Evolutionary conservation across 2,113 vertebrate genomes (phyloP), one percentile per base, ranked within the genome.

Genomic region (Abramis brama): DNA sequence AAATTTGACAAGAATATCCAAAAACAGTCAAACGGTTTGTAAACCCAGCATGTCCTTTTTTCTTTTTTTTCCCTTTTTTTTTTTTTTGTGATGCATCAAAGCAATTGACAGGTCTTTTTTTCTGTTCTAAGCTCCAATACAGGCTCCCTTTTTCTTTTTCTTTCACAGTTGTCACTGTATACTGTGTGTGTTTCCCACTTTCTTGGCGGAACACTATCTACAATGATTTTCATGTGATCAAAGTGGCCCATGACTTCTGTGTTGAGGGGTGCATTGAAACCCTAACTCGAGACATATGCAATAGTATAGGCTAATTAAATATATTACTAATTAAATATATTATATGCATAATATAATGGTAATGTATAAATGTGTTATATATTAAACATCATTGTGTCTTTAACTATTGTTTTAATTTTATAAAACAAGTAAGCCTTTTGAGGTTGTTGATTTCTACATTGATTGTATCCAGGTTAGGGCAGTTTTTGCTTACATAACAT

Each of bases 151-250:
- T 71, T 73, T 43, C 5, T 2, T 73, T 23, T 39, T 45, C 36
- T 70, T 36, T 70, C 66, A 70, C 66, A 36, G 30, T 36, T 21
- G 30, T 21, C 66, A 0, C 66, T 68, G 30, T 70, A 36, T 68
- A 73, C 36, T 43, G 70, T 71, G 19, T n/a, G 21, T 39, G n/a
- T 45, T 73, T n/a, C 70, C 21, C 39, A 12, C 36, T 45, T 45
- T 73, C 39, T 45, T 73, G 70, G 21, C 70, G 27, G 27, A 73
- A n/a, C 70, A 73, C 36, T 73, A 73, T 73, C 70, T 73, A 10
- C 70, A 73, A 39, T 73, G 70, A 36, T 73, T 73, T 73, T 45
- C 70, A 12, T n/a, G 70, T 23, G 70, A 39, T 73, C 70, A 73
- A 73, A 45, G 5, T 0, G 19, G 19, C 10, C 21, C 36, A 73